phyloP scores from a whole-genome alignment of 2,888 invertebrate species.

The Toxonevra muliebris region DNA sequence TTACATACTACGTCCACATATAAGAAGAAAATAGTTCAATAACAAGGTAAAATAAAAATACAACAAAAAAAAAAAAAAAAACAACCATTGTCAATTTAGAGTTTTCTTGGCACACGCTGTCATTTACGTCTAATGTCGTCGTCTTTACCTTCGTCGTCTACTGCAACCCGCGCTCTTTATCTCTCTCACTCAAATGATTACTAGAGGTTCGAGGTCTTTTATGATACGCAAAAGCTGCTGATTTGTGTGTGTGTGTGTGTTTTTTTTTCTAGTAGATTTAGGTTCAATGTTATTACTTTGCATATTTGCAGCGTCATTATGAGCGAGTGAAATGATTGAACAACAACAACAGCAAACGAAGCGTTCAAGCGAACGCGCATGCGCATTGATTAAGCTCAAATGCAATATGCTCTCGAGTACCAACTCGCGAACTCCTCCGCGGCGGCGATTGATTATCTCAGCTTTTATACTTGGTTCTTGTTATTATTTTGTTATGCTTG shows the following conservation, averaged over 20 bases:
- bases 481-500: neutral
- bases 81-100: slow-evolving; percentile 12
- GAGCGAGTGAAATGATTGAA: slow-evolving; percentile 1
- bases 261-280: too few species aligned
- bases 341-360: neutral
- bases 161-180: neutral
- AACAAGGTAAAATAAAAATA: too few species aligned
- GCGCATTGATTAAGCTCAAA: neutral
- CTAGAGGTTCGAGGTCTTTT: too few species aligned
- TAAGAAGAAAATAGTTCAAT: too few species aligned
- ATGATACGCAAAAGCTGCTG: too few species aligned
- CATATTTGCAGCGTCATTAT: slow-evolving; percentile 23
- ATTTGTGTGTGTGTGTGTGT: too few species aligned
- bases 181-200: neutral
- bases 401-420: neutral
- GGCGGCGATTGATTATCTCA: slow-evolving; percentile 10
- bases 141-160: neutral
- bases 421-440: neutral
- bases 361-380: too few species aligned
- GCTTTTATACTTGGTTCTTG: slow-evolving; percentile 39
- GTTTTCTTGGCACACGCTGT: slow-evolving; percentile 11
- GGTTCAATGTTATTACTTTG: slow-evolving; percentile 28
- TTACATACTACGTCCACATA: too few species aligned
- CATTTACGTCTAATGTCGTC: slow-evolving; percentile 14
- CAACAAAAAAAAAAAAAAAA: too few species aligned